Evolutionary conservation across 2,888 invertebrate genomes (phyloP), one percentile per base, ranked within the genome.

Genomic region (Thalpophila matura): DNA sequence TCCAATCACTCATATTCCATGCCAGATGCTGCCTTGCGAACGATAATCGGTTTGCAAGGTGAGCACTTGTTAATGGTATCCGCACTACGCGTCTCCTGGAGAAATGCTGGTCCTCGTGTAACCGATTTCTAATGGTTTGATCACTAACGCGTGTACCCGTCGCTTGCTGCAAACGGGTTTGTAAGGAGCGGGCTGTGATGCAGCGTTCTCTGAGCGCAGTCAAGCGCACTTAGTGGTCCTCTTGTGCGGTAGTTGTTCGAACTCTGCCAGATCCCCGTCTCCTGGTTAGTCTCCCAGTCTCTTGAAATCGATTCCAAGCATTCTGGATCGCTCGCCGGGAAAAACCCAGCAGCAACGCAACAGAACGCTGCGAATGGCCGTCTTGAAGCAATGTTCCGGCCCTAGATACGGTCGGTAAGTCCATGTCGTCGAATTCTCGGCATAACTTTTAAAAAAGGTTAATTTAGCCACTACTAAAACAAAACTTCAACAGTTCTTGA

Each of bases 291-390:
- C 12, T 35, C 5, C 43, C 53, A 20, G 43, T 54, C 53, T 54
- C 12, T 43, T 31, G 43, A 33, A 43, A 43, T 1, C 45, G 37
- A 24, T 54, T 38, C 55, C 46, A 56, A 18, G 38, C 46, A 47
- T 38, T 47, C 24, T 37, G 45, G n/a, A 40, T 47, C 1, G 46
- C 37, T 29, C 18, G 18, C 22, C 51, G 40, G 2, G 51, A 38
- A 40, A 29, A 29, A n/a, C 46, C 46, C 10, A 46, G 31, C 18
- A 12, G 46, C 12, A 31, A 31, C n/a, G 46, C 46, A 1, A 46
- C 40, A 20, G 40, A 51, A 10, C 27, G 51, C 27, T 51, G 51
- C 4, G 40, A 40, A 29, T 51, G n/a, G 10, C 51, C 51, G 29
- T 40, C 51, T 51, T 51, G 29, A 6, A 51, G 40, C 2, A 38